Percentiles rank a stretch among this genome's conserved stretches.
phyloP scores from a whole-genome alignment of 2,888 invertebrate genomes.

The Sepiola atlantica region DNA sequence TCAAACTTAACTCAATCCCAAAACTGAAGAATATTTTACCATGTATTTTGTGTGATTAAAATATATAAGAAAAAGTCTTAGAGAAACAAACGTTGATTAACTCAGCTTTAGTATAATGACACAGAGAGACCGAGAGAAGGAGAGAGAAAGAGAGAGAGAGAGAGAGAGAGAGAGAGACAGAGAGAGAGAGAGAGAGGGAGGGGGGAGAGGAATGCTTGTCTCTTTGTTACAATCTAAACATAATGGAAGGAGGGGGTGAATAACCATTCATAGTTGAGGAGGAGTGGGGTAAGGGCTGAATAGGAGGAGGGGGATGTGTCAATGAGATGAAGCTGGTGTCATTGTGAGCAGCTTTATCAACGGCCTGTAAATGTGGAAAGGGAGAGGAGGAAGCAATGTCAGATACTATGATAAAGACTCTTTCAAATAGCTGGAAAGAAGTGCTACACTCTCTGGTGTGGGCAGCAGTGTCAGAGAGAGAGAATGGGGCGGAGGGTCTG shows the following conservation, averaged over 20 bases:
- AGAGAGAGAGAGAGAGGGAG: no score
- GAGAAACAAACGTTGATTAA: no score
- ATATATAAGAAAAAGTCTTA: no score
- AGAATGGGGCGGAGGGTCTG: neutral
- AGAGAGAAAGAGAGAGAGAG: no score
- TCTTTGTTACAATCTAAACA: neutral
- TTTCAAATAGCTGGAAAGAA: neutral
- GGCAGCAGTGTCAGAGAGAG: neutral
- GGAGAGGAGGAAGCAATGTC: neutral
- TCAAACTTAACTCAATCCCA: no score
- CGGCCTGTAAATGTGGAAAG: neutral
- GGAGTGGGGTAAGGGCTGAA: neutral
- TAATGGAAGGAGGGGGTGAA: neutral
- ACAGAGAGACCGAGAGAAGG: no score
- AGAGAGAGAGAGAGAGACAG: no score
- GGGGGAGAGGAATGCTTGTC: neutral
- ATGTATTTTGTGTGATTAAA: no score
- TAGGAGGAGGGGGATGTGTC: neutral
- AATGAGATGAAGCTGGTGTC: slow-evolving; percentile 5
- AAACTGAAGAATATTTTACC: no score
- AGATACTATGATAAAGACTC: neutral
- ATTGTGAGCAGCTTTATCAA: neutral
- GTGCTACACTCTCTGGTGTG: neutral
- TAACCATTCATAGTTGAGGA: neutral
- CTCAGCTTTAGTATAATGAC: no score